Evolutionary conservation across 2,113 vertebrate species (phyloP).

Genomic region (Alouatta palliata): DNA sequence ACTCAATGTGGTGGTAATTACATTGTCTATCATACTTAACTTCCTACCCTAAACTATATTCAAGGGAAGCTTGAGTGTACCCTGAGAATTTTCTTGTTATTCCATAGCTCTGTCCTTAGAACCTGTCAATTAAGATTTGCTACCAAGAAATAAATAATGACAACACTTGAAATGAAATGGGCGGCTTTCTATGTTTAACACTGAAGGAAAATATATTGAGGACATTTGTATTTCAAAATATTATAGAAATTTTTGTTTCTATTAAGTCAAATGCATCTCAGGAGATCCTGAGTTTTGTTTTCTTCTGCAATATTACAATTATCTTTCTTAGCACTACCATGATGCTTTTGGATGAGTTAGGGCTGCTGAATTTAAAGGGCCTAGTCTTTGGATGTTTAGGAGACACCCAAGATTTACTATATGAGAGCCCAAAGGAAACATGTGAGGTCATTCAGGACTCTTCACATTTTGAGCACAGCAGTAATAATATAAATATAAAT

Average conservation of each 20-base stretch:
- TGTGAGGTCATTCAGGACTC: neutral
- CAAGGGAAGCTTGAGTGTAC: neutral
- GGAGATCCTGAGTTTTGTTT: neutral
- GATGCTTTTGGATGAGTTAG: neutral
- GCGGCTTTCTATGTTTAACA: neutral
- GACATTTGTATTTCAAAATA: conserved; percentile 14
- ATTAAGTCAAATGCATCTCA: neutral
- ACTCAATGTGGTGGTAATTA: neutral
- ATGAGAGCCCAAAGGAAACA: neutral
- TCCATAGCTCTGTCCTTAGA: neutral
- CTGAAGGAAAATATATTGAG: neutral
- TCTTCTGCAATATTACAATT: neutral
- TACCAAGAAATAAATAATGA: conserved; percentile 26
- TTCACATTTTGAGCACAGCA: neutral
- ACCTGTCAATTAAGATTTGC: conserved; percentile 9
- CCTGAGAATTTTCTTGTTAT: neutral
- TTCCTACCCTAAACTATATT: neutral
- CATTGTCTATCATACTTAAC: neutral
- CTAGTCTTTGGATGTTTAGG: neutral
- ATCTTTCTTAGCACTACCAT: neutral
- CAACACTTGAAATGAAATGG: conserved; percentile 12
- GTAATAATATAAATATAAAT: too few species aligned
- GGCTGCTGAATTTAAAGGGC: neutral
- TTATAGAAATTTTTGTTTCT: neutral
- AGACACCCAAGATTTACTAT: neutral